Conservation (phyloP, 2,888 invertebrate species). For the Mongoloraphidia duomilia region DNA sequence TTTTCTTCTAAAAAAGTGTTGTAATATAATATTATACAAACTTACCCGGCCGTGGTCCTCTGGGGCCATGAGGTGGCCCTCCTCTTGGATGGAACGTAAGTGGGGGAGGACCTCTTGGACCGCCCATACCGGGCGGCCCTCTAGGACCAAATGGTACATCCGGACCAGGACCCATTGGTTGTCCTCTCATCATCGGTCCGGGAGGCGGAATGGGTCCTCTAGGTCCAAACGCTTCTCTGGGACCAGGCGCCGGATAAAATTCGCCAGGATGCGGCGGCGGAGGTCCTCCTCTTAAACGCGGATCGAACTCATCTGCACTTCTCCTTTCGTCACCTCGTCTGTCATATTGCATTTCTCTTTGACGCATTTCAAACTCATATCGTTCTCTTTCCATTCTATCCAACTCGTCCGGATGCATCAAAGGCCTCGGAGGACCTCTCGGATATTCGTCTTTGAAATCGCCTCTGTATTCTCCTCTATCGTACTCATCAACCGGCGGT, state of each 20-base stretch:
- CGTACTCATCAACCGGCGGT: conserved; percentile 22
- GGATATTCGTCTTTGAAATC: conserved; percentile 9
- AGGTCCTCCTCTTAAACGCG: background rate
- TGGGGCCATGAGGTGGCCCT: conserved; percentile 10
- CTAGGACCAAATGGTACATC: conserved; percentile 14
- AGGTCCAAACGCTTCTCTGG: conserved; percentile 14
- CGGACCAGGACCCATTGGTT: conserved; percentile 13
- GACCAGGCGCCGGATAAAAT: conserved; percentile 18
- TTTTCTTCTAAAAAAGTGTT: too few relatives aligned
- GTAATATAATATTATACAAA: too few relatives aligned
- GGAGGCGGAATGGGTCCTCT: conserved; percentile 20
- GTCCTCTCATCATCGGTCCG: conserved; percentile 17
- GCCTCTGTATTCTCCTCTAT: conserved; percentile 19
- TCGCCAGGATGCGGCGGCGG: background rate
- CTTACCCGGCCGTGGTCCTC: conserved; percentile 15
- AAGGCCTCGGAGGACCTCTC: background rate
- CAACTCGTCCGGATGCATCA: conserved; percentile 20
- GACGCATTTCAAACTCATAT: conserved; percentile 26
- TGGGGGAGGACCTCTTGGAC: conserved; percentile 7
- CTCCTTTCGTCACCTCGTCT: conserved; percentile 3
- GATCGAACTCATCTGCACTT: background rate
- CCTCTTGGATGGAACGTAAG: conserved; percentile 8
- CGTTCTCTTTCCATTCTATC: conserved; percentile 24
- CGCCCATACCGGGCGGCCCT: conserved; percentile 16
- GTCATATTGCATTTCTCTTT: conserved; percentile 13